Conservation (phyloP, 2,888 invertebrate species). For the Scotopteryx bipunctaria region DNA sequence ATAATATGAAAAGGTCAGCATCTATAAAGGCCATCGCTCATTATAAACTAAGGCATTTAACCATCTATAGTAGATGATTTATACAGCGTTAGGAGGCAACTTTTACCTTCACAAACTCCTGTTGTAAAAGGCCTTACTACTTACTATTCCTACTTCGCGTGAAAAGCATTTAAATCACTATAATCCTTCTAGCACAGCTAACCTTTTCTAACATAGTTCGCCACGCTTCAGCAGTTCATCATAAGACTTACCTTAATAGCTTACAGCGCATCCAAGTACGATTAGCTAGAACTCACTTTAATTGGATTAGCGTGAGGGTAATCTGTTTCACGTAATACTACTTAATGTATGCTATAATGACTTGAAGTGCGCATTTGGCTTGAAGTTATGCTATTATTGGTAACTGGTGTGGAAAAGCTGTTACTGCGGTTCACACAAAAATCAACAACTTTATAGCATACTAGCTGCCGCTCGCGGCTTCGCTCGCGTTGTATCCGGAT, state of each 20-base stretch:
- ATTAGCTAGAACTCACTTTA: conserved; percentile 31
- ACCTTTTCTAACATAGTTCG: conserved; percentile 1
- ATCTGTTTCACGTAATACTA: conserved; percentile 12
- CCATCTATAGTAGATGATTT: no score
- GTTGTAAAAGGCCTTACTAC: no score
- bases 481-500: no score
- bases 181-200: background rate
- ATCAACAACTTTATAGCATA: no score
- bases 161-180: no score
- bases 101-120: no score
- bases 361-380: conserved; percentile 15
- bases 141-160: no score
- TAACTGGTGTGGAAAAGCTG: conserved; percentile 3
- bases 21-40: no score
- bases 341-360: conserved; percentile 1
- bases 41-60: no score
- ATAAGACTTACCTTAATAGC: conserved; percentile 17
- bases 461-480: no score
- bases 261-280: conserved; percentile 21
- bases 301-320: conserved; percentile 31
- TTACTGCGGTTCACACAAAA: background rate
- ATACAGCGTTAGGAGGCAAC: no score
- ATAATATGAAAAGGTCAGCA: no score
- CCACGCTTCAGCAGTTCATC: conserved; percentile 15
- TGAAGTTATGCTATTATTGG: background rate